Evolutionary conservation across 2,113 vertebrate genomes (phyloP).

Genomic region (Chroicocephalus ridibundus): DNA sequence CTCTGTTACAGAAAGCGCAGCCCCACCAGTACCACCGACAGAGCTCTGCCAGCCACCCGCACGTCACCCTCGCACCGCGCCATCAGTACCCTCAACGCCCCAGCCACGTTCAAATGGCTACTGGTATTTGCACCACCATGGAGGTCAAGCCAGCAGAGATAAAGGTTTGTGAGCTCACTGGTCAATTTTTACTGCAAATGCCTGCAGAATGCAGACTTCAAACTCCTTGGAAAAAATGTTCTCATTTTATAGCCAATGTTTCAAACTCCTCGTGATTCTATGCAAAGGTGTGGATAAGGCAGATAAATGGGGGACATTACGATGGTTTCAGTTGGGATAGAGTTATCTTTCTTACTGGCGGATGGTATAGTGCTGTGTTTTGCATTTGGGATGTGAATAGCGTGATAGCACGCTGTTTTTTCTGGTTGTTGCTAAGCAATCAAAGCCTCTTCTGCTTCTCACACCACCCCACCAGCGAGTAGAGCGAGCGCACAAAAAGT

Average conservation of each 20-base stretch:
- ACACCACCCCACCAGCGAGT: neutral
- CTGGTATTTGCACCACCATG: neutral
- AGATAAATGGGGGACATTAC: neutral
- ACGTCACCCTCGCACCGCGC: neutral
- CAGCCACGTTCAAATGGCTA: rapidly evolving
- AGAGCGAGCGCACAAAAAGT: neutral
- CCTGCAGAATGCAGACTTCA: neutral
- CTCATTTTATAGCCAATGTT: neutral
- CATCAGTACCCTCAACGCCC: neutral
- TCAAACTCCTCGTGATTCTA: neutral
- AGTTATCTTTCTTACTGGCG: neutral
- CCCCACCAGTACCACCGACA: neutral
- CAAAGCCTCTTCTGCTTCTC: neutral
- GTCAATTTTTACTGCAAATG: neutral
- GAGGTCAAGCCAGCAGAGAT: neutral
- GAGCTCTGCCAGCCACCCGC: rapidly evolving
- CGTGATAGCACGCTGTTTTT: neutral
- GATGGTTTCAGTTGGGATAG: neutral
- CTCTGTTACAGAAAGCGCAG: neutral
- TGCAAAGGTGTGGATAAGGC: neutral
- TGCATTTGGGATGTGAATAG: neutral
- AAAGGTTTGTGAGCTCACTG: neutral
- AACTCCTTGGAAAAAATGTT: neutral
- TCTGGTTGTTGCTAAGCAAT: neutral
- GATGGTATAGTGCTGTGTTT: neutral